Conservation (phyloP, 2,113 vertebrate genomes). For the Notiomystis cincta region DNA sequence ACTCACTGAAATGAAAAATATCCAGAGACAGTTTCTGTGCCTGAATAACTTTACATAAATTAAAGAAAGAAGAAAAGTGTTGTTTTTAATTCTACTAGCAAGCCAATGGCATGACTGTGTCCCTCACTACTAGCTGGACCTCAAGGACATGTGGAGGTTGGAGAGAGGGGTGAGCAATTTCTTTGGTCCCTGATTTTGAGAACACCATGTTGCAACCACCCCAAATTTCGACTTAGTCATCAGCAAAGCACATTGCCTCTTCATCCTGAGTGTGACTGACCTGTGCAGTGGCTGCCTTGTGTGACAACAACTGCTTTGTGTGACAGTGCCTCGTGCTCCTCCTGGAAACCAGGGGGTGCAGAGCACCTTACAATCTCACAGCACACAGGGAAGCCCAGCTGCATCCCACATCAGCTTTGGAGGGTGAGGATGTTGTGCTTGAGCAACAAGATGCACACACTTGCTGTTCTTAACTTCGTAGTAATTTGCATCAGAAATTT, state of each 20-base stretch:
- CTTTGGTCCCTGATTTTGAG: not conserved
- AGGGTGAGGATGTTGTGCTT: not conserved
- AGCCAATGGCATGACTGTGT: accelerated
- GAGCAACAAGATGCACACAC: not conserved
- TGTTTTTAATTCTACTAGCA: not conserved
- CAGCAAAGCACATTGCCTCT: not conserved
- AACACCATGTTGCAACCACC: not conserved
- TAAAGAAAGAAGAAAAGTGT: not conserved
- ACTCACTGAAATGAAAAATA: not conserved
- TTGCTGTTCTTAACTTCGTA: not conserved
- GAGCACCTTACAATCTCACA: not conserved
- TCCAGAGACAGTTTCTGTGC: not conserved
- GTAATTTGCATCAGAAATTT: not conserved
- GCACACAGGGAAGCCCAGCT: not conserved
- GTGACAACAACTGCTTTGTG: not conserved
- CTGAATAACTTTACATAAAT: not conserved
- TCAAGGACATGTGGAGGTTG: accelerated
- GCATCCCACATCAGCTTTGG: accelerated
- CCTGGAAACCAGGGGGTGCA: not conserved
- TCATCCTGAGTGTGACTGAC: not conserved
- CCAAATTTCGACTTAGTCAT: not conserved
- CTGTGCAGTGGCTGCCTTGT: not conserved
- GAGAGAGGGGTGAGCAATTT: accelerated
- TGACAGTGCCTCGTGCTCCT: not conserved
- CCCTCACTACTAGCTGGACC: not conserved